phyloP scores from a whole-genome alignment of 35 echinoderm and acorn worm species.

The Apostichopus japonicus region DNA sequence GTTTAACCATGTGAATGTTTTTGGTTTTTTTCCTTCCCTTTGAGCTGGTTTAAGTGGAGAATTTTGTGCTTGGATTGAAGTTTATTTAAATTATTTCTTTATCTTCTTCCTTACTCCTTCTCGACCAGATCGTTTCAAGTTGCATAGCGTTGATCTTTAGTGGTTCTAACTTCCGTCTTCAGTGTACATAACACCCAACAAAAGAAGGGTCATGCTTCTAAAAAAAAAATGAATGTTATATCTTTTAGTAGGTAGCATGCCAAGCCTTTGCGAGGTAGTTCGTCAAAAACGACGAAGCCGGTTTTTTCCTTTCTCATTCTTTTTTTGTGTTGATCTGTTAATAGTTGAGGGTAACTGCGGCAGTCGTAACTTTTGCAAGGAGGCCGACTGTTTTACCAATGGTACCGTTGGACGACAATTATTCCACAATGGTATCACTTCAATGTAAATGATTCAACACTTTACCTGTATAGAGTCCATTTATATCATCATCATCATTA shows the following conservation, averaged over 20 bases:
- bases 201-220: constrained; percentile 4
- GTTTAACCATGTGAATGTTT: no score
- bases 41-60: not conserved
- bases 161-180: not conserved
- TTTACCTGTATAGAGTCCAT: constrained; percentile 23
- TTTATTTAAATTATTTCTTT: constrained; percentile 2
- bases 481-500: not conserved
- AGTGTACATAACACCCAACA: not conserved
- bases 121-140: not conserved
- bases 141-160: constrained; percentile 1
- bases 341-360: not conserved
- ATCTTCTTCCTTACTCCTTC: not conserved
- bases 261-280: not conserved
- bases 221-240: not conserved
- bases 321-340: not conserved
- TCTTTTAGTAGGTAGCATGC: not conserved
- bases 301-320: not conserved
- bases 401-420: not conserved
- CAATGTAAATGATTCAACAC: constrained; percentile 19
- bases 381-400: not conserved
- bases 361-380: not conserved
- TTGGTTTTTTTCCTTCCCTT: no score
- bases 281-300: not conserved
- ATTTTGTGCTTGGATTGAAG: constrained; percentile 10
- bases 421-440: not conserved